Base-by-base conservation (phyloP, 2,797 vertebrate species). In the Muraenolepis orangiensis region DNA sequence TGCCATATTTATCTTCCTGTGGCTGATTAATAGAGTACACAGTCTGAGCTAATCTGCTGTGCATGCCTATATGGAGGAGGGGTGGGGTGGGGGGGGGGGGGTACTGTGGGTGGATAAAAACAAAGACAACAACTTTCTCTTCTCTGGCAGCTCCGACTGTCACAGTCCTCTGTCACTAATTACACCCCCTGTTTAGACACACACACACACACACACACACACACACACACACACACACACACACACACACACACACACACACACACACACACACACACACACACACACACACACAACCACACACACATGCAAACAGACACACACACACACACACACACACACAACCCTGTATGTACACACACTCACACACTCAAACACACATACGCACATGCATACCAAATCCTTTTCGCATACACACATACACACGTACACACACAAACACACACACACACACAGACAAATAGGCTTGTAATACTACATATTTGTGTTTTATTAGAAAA, bases 1-100 rank as follows among this genome's bases (percentile, higher is more conserved):
- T 72, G 46, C 75, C 73, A 71, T 81, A 84, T 84, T 81, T 78
- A 75, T 81, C 77, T 77, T 80, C 75, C 71, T 76, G 29, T 31
- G 26, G 69, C 69, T 75, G 77, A 79, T 80, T 76, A 80, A 71
- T 72, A 74, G 70, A 83, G 51, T 78, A 76, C 71, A 46, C 72
- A 64, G 71, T 46, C 16, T 20, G 16, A 40, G 32, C 46, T 64
- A 26, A 71, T 64, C 14, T 23, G 29, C 32, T 72, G 34, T 32
- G 10, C 20, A 70, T 13, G 23, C 34, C 26, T 26, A 28, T 40
- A 38, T 18, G 31, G 31, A 16, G 12, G 4, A 14, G 16, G 51
- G 57, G 46, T 4, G 16, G 46, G 5, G 5, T n/a, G 16, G 16
- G 30, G 16, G 16, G 28, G 46, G 46, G 46, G 57, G 23, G 20